A percentile compares a stretch with the other conserved stretches of the same genome.
Evolutionary conservation across 2,797 vertebrate genomes (phyloP).

Genomic region (Schizothorax lantsangensis): DNA sequence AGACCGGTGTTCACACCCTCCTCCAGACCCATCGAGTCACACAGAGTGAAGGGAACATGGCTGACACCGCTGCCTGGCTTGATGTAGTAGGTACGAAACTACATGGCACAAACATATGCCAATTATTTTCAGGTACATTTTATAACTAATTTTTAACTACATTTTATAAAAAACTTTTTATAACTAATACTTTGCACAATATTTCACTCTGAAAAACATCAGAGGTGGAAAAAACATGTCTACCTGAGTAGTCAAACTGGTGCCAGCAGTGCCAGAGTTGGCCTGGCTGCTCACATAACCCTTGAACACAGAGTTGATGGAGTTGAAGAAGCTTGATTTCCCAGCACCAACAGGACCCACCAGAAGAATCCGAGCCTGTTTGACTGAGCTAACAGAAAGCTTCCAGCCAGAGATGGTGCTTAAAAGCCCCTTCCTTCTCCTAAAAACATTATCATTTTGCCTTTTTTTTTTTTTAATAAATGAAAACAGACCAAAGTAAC

Average conservation of each 20-base stretch:
- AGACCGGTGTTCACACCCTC: conserved; percentile 68
- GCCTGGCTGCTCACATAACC: conserved; percentile 72
- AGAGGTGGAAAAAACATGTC: background rate
- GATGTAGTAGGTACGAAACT: conserved; percentile 75
- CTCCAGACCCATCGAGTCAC: conserved; percentile 81
- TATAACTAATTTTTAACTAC: too few species aligned
- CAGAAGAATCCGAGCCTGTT: conserved; percentile 65
- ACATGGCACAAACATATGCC: conserved; percentile 12
- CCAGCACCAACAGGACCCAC: conserved; percentile 73
- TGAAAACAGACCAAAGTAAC: background rate
- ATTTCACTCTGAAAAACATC: background rate
- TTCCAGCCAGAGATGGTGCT: conserved; percentile 59
- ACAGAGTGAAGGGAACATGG: conserved; percentile 71
- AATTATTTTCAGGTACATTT: background rate
- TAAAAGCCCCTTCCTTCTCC: conserved; percentile 61
- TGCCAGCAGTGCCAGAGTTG: conserved; percentile 67
- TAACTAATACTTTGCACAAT: background rate
- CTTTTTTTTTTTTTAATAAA: background rate
- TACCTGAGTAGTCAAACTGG: conserved; percentile 75
- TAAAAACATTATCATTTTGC: conserved; percentile 48
- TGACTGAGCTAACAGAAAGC: conserved; percentile 53
- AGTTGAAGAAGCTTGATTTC: conserved; percentile 77
- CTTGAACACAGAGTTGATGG: conserved; percentile 72
- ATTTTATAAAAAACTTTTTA: too few species aligned
- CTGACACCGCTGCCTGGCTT: conserved; percentile 62